Conservation (phyloP, 2,888 invertebrate species). For the Lasioglossum malachurum region DNA sequence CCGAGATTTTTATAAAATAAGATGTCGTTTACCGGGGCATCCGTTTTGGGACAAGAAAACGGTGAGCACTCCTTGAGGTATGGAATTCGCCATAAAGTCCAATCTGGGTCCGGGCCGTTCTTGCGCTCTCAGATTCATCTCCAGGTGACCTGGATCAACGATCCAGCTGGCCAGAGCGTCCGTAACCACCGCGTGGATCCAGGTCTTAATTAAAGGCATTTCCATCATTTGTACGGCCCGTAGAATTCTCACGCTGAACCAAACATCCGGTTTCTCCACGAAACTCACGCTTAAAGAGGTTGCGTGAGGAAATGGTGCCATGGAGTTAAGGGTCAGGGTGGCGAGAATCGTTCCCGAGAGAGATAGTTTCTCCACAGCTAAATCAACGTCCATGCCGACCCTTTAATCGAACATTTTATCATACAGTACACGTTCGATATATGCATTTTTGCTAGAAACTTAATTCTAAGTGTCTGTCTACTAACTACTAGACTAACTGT, state of each 20-base stretch:
- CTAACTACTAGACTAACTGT: no score
- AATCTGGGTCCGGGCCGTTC: constrained; percentile 81
- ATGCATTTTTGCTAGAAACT: background rate
- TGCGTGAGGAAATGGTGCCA: constrained; percentile 86
- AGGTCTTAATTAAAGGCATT: constrained; percentile 86
- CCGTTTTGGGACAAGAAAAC: constrained; percentile 82
- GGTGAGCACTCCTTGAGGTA: constrained; percentile 85
- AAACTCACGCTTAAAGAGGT: constrained; percentile 85
- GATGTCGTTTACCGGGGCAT: constrained; percentile 53
- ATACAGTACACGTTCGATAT: background rate
- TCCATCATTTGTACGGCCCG: constrained; percentile 86
- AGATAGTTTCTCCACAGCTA: constrained; percentile 86
- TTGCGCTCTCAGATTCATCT: constrained; percentile 79
- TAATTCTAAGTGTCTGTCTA: no score
- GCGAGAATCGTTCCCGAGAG: constrained; percentile 85
- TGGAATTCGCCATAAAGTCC: constrained; percentile 75
- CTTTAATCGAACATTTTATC: constrained; percentile 71
- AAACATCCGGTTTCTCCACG: constrained; percentile 86
- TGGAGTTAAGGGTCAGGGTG: constrained; percentile 85
- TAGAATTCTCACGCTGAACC: constrained; percentile 86
- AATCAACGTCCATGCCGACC: constrained; percentile 85
- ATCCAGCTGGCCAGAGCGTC: constrained; percentile 85
- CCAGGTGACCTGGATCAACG: constrained; percentile 84
- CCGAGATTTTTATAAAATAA: background rate
- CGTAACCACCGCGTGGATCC: constrained; percentile 86